Evolutionary conservation across 2,888 invertebrate genomes (phyloP), one percentile per base, ranked within the genome.

Genomic region (Sesia bembeciformis): DNA sequence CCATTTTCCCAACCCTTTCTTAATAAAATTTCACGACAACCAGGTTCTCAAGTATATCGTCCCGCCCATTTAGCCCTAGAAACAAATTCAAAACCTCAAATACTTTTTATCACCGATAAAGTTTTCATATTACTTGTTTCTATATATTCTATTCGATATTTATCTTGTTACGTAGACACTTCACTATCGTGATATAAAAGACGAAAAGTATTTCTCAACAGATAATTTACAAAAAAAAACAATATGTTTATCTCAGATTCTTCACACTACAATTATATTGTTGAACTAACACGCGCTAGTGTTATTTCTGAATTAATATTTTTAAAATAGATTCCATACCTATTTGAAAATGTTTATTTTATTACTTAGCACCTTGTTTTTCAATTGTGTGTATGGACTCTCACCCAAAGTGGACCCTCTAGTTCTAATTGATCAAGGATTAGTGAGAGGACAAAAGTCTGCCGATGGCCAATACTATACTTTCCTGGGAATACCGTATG

Each of bases 401-500:
- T 60, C 78, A 58, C 59, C 70, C 4, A 78, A 84, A 59, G 78
- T 88, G 4, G 88, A 89, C 60, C 88, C 88, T 0, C 64, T 89
- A 41, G 88, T 89, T 6, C 60, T 83, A 3, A 72, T 82, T 42
- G 67, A 72, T 4, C 88, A 89, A 66, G 89, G 88, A 1, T 58
- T 89, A 40, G 77, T 89, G 39, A 76, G 78, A 60, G 89, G 89
- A 6, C 72, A 74, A 43, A 84, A 67, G 55, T 76, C 85, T 0
- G 65, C 62, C 3, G 80, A 87, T 63, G 84, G 84, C 8, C 78
- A 77, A 42, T 89, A 86, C 52, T 84, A 88, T 0, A 65, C 68
- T 51, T 89, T 89, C 60, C 62, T 86, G 52, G 89, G 89, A 52
- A 76, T 89, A 54, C 89, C 89, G 4, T 89, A 88, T 58, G 89